Base-by-base conservation (phyloP, 2,888 invertebrate genomes). In the Cerastis leucographa region DNA sequence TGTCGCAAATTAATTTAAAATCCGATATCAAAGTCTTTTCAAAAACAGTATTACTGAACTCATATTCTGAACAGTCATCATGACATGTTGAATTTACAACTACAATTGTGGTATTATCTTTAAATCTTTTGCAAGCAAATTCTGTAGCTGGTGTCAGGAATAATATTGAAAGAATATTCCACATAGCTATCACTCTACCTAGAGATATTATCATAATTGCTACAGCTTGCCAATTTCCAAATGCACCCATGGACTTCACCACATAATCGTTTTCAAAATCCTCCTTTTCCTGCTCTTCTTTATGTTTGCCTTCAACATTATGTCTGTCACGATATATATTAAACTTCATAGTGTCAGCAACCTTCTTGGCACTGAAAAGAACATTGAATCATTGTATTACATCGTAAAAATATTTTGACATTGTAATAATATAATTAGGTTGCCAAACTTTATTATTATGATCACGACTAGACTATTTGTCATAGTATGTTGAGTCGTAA, bases 1-100 rank as follows among this genome's bases (percentile, higher is more conserved):
- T 90, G 1, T 91, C 88, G 71, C 94, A 95, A 42, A 94, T 92
- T 70, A 95, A 79, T 22, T 81, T 89, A 86, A 92, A 94, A 22
- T 92, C 91, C 1, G 92, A 90, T 69, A 92, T 90, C 12, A 95
- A 62, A 19, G 90, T 92, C 5, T 82, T 86, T 22, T 91, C 89
- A 74, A 94, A 92, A 6, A 92, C 80, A 46, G 85, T 84, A 49
- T 88, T 85, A 35, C 80, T 66, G 66, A 91, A 93, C 17, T 87
- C 86, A 71, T 94, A 94, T 81, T 91, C 84, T 0, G 85, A 46
- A 83, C 94, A 95, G 66, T 85, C 79, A 17, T 92, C 86, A 56
- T 94, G 94, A 75, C 94, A 94, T 0, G 90, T 92, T 9, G 90
- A 91, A 54, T 90, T 89, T n/a, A 81, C 14, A 4, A 90, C 87